Evolutionary conservation across 2,797 vertebrate genomes (phyloP), one percentile per base, ranked within the genome.

Genomic region (Anguilla obscura): DNA sequence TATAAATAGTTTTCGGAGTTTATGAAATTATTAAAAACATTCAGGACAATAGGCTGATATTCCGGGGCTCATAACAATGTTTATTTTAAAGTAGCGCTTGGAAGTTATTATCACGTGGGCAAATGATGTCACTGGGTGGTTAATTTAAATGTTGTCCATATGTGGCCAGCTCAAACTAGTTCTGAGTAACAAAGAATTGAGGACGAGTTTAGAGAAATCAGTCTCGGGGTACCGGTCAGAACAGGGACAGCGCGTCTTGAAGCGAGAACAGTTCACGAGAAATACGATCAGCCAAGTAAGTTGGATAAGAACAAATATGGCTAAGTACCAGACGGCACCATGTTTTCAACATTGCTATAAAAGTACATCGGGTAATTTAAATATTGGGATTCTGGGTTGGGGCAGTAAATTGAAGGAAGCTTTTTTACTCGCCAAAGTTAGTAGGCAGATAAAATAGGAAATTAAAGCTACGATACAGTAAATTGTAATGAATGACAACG

Each of bases 131-230:
- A 90, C 83, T 16, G 88, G 58, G 88, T 86, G 87, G 85, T 85
- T 88, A 88, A 90, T 92, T 93, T 92, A 91, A 91, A 92, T 86
- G 88, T 74, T 76, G 63, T 87, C 36, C 91, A 90, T 94, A 94
- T 94, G 94, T 94, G 94, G 94, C 95, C 93, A 94, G 92, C 92
- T 92, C 89, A 91, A 93, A 94, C 94, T 93, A 93, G 94, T 94
- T 94, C 91, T 86, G 86, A 92, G 94, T 94, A 95, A 96, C 95
- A 96, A 95, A 96, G 95, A 94, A 94, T 88, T 89, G 89, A 90
- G 85, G 86, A 90, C 90, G 89, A 90, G 88, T 91, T 88, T 87
- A 48, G 85, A 86, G 89, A 88, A n/a, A 71, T 3, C 69, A 82
- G n/a, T 36, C 50, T 30, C 71, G 84, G 89, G 86, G 80, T 89